Conservation (phyloP, 1,140 invertebrate genomes). For the Hyles vespertilio region DNA sequence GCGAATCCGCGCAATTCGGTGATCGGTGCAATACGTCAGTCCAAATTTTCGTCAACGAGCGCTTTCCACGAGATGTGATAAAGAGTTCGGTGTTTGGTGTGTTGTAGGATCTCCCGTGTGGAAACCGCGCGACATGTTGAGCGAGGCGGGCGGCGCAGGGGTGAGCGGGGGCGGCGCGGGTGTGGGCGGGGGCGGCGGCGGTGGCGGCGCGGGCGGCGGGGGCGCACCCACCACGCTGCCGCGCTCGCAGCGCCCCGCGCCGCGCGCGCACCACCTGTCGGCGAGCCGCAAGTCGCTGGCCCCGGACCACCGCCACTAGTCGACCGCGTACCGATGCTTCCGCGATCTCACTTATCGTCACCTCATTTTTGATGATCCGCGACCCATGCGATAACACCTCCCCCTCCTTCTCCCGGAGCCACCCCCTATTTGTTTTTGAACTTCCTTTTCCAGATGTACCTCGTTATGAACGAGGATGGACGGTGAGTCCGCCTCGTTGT, state of each 20-base stretch:
- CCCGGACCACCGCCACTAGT: conserved; percentile 71
- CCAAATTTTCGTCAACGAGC: conserved; percentile 34
- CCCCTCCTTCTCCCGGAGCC: no score
- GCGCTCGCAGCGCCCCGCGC: conserved; percentile 69
- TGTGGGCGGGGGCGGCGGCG: conserved; percentile 34
- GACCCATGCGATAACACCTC: not conserved
- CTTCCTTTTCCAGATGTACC: no score
- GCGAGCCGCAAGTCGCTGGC: conserved; percentile 74
- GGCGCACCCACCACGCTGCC: conserved; percentile 68
- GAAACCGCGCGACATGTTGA: conserved; percentile 88
- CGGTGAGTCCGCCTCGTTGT: no score
- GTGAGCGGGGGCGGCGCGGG: conserved; percentile 31
- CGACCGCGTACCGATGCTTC: conserved; percentile 8
- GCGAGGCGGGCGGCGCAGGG: conserved; percentile 39
- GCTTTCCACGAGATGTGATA: conserved; percentile 28
- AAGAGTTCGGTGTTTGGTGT: conserved; percentile 78
- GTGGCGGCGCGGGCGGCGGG: conserved; percentile 38
- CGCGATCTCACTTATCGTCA: not conserved
- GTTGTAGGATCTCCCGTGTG: conserved; percentile 92
- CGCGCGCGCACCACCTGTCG: conserved; percentile 65
- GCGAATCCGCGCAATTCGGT: conserved; percentile 31
- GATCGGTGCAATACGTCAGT: conserved; percentile 34
- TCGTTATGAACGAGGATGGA: no score
- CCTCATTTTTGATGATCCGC: conserved; percentile 1
- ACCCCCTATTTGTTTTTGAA: no score